These are phyloP conservation scores for Gyps fulvus DNA, from an alignment of 2,113 vertebrate genomes.

Conservation along the genomic window DNA sequence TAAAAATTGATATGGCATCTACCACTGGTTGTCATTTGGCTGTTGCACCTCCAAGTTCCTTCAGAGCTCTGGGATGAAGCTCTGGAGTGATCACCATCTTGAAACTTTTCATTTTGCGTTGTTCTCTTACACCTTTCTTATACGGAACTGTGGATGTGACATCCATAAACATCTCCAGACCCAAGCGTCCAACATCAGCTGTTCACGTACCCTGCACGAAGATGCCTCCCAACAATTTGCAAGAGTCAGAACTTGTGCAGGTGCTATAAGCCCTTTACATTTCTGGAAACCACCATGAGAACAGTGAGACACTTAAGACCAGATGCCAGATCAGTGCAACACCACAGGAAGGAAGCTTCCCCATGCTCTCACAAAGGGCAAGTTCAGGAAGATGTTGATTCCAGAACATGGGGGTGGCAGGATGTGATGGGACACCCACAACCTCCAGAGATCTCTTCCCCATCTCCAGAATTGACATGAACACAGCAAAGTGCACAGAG, in stretches of 20 bases:
- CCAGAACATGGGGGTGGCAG: rapidly evolving
- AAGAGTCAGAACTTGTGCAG: neutral
- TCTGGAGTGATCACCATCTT: neutral
- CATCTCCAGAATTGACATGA: rapidly evolving
- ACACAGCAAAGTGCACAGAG: neutral
- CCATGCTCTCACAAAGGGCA: rapidly evolving
- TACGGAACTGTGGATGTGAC: rapidly evolving
- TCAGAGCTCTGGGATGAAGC: neutral
- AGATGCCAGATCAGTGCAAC: rapidly evolving
- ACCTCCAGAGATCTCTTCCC: neutral
- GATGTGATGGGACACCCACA: neutral
- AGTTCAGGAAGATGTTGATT: neutral
- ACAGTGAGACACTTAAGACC: rapidly evolving
- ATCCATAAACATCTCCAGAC: neutral
- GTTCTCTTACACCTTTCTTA: neutral
- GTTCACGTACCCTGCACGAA: neutral
- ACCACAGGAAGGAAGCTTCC: neutral
- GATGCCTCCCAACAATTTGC: neutral
- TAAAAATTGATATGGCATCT: rapidly evolving
- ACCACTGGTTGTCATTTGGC: neutral
- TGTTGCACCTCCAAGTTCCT: neutral
- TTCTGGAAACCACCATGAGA: neutral
- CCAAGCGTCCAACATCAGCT: neutral
- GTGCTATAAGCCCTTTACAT: neutral
- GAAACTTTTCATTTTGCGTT: too few species aligned